Evolutionary conservation across 1,140 invertebrate genomes (phyloP).

Genomic region (Bicyclus anynana): DNA sequence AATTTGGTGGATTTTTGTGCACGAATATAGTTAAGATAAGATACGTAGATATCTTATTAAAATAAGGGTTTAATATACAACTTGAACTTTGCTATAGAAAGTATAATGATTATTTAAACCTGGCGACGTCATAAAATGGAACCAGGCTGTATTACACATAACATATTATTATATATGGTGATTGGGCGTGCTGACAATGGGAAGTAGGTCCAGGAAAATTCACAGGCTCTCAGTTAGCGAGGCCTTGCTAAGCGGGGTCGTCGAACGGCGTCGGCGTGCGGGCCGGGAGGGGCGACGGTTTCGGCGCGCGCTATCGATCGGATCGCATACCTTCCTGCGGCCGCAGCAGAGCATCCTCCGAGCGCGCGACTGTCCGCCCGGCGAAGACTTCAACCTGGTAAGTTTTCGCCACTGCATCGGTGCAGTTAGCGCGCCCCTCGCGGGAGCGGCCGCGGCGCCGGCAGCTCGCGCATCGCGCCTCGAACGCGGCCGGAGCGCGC

Average conservation of each 20-base stretch:
- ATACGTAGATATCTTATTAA: no score
- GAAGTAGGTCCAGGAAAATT: conserved; percentile 36
- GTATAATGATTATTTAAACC: background rate
- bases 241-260: conserved; percentile 63
- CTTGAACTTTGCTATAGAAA: background rate
- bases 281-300: conserved; percentile 68
- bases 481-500: conserved; percentile 62
- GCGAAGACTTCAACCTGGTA: conserved; percentile 84
- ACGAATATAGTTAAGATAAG: no score
- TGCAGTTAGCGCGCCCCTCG: conserved; percentile 60
- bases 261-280: conserved; percentile 70
- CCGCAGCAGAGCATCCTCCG: conserved; percentile 92
- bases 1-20: no score
- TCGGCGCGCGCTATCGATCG: conserved; percentile 71
- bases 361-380: conserved; percentile 84
- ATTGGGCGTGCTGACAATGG: conserved; percentile 8
- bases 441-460: conserved; percentile 59
- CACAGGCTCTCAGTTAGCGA: conserved; percentile 41
- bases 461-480: conserved; percentile 54
- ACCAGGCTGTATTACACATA: conserved; percentile 1
- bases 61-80: no score
- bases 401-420: conserved; percentile 86
- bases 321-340: conserved; percentile 85
- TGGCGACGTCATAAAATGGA: background rate
- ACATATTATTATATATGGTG: background rate